Conservation (phyloP, 2,113 vertebrate species). For the Athene cunicularia region DNA sequence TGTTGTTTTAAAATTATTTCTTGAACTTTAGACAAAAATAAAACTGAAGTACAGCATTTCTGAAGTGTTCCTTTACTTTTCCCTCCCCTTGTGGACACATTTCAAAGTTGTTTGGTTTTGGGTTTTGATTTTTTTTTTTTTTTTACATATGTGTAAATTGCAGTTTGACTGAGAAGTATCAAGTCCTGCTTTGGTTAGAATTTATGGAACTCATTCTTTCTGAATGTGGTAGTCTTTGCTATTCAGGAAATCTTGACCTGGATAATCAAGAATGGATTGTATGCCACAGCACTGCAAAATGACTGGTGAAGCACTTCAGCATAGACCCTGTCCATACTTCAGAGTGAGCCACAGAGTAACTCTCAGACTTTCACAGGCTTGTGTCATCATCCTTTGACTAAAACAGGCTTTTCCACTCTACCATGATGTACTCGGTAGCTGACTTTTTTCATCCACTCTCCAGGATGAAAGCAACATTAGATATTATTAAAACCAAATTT, state of each 20-base stretch:
- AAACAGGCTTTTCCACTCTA: conserved; percentile 31
- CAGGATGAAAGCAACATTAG: background rate
- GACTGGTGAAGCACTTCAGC: background rate
- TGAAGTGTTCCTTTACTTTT: background rate
- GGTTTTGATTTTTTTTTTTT: background rate
- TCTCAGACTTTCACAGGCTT: background rate
- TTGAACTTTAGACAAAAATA: background rate
- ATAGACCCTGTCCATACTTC: background rate
- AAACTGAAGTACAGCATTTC: background rate
- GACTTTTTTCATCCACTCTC: background rate
- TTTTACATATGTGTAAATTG: background rate
- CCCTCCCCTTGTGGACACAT: background rate
- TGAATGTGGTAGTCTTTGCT: background rate
- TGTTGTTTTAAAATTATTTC: background rate
- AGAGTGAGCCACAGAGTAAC: background rate
- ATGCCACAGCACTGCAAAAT: background rate
- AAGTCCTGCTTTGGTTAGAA: background rate
- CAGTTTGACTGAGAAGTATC: background rate
- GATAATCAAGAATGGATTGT: background rate
- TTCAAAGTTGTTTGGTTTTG: background rate
- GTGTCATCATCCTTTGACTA: background rate
- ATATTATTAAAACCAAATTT: background rate
- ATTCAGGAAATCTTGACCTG: background rate
- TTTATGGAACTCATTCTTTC: background rate
- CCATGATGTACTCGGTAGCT: background rate